Base-by-base conservation (phyloP, 2,888 invertebrate genomes). In the Pterostichus madidus region DNA sequence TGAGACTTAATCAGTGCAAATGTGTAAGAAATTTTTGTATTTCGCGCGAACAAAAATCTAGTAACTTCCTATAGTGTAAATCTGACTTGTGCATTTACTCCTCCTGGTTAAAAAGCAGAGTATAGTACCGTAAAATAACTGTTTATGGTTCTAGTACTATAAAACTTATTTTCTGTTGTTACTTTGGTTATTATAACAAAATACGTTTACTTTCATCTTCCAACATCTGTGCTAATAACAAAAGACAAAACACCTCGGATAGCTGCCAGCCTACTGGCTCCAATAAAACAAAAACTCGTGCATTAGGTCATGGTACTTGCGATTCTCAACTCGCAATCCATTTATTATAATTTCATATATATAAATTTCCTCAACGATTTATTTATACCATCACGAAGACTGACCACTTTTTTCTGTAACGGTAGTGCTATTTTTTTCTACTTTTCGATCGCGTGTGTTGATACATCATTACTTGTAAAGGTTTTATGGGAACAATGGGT, bases 211-310 rank as follows among this genome's bases (percentile, higher is more conserved):
- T 64, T 64, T 64, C 64, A 64, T 35, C 35, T 64, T 3, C 13
- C 31, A 64, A n/a, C 64, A 64, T 35, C n/a, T 64, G 35, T 64
- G 31, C 24, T 0, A 11, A 59, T 24, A 39, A 24, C 64, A 35
- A 64, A 64, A 44, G 17, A 71, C 68, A 71, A 71, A 71, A 71
- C 17, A 39, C 5, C 44, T 24, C 59, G 17, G 5, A 2, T 49
- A 11, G n/a, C 49, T 13, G 13, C 15, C 39, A 71, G 68, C 68
- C 68, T 71, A 71, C 68, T 44, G 64, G n/a, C 64, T 64, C 35
- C 64, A 71, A 71, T 71, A 71, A 71, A 71, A 71, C 68, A 71
- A 71, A 71, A 71, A 71, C 68, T 71, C 68, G 44, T 44, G 44
- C 68, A 71, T 71, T 35, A 32, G 64, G 64, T 64, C 64, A 64